phyloP scores from a whole-genome alignment of 2,797 vertebrate species.

The Eupleurogrammus muticus region DNA sequence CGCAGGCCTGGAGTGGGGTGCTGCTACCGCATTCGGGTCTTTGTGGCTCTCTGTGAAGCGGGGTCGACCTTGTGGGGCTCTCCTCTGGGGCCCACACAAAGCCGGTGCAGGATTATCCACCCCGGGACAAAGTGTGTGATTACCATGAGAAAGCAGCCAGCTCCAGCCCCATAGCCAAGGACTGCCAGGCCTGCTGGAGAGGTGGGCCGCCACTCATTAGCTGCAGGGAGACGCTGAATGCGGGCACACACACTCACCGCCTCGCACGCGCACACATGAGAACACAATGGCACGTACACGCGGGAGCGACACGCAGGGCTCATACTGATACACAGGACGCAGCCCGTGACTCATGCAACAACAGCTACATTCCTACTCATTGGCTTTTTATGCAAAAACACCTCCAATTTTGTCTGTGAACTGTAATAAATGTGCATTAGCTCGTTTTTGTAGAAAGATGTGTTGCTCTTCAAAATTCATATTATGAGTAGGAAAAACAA shows the following conservation, averaged over 20 bases:
- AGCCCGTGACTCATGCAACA: conserved; percentile 32
- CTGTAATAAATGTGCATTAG: neutral
- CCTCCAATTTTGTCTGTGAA: neutral
- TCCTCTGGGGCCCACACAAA: conserved; percentile 84
- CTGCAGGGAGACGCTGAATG: conserved; percentile 80
- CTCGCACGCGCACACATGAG: conserved; percentile 48
- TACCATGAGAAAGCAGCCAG: conserved; percentile 87
- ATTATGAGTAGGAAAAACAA: neutral
- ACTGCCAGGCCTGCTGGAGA: conserved; percentile 82
- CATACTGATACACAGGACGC: conserved; percentile 59
- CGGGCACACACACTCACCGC: conserved; percentile 68
- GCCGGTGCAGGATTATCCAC: conserved; percentile 86
- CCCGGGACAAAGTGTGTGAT: conserved; percentile 87
- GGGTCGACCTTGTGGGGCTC: conserved; percentile 86
- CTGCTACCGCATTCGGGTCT: conserved; percentile 79
- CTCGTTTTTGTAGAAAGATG: neutral
- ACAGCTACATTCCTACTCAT: neutral
- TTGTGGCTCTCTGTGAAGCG: conserved; percentile 82
- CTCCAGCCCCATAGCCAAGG: conserved; percentile 77
- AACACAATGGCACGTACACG: conserved; percentile 70
- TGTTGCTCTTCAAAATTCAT: conserved; percentile 3
- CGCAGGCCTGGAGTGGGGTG: conserved; percentile 78
- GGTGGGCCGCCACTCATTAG: conserved; percentile 85
- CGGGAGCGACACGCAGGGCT: conserved; percentile 55
- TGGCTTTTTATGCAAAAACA: neutral